A percentile compares a stretch with the other conserved stretches of the same genome.
Conservation (phyloP, 2,113 vertebrate genomes). For the Tetrao urogallus region DNA sequence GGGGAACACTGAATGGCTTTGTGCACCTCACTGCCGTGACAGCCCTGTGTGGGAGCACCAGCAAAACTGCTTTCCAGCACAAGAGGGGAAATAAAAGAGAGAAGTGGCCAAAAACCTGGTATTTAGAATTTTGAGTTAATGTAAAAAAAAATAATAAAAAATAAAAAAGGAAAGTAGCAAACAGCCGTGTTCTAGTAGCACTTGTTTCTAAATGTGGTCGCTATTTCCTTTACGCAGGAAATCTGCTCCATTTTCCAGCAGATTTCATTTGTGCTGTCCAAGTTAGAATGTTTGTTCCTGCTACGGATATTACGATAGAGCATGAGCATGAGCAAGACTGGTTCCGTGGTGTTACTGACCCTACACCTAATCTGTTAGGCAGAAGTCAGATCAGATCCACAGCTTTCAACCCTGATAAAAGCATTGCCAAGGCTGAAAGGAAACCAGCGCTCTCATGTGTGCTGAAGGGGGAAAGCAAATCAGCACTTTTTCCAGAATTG, state of each 20-base stretch:
- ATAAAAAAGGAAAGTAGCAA: not conserved
- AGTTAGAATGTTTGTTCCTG: conserved; percentile 20
- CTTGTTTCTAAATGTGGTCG: conserved; percentile 22
- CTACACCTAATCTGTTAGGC: not conserved
- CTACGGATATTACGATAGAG: not conserved
- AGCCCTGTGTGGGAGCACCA: not conserved
- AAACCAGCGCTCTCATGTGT: not conserved
- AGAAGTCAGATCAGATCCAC: not conserved
- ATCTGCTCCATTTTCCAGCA: not conserved
- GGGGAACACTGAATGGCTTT: not conserved
- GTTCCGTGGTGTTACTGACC: not conserved
- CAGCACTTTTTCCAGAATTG: not conserved
- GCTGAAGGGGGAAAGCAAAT: not conserved
- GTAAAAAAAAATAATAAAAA: not conserved
- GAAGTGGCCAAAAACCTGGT: not conserved
- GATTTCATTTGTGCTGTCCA: not conserved
- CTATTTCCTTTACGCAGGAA: not conserved
- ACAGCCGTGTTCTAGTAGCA: conserved; percentile 9
- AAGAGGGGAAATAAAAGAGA: not conserved
- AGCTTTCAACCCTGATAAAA: not conserved
- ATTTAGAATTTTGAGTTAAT: not conserved
- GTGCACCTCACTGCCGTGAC: not conserved
- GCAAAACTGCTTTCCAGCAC: not conserved
- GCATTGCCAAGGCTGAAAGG: not conserved
- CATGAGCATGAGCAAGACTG: not conserved